These are phyloP conservation scores for Meiosimyza platycephala DNA, from an alignment of 2,888 invertebrate genomes.

Conservation along the genomic window DNA sequence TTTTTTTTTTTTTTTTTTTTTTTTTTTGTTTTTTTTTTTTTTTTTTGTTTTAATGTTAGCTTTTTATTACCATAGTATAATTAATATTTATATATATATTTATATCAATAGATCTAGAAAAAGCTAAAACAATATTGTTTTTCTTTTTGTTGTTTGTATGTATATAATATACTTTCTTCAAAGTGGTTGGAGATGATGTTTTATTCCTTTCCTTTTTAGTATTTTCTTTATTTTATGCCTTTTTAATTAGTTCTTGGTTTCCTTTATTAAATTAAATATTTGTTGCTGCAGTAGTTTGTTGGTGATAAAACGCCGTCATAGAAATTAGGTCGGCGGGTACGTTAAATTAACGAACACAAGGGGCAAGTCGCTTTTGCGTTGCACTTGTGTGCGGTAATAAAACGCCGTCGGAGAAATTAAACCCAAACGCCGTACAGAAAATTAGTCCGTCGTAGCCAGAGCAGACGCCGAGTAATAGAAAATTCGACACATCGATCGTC, in stretches of 20 bases:
- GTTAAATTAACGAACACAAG: no score
- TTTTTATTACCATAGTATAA: slow-evolving; percentile 51
- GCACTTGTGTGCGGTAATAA: no score
- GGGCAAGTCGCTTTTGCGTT: no score
- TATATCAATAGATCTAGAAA: slow-evolving; percentile 65
- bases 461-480: no score
- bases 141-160: slow-evolving; percentile 47
- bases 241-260: slow-evolving; percentile 40
- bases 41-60: slow-evolving; percentile 44
- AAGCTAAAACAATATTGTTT: slow-evolving; percentile 62
- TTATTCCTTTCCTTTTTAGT: slow-evolving; percentile 18
- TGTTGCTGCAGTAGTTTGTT: slow-evolving; percentile 41
- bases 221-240: slow-evolving; percentile 37
- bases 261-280: slow-evolving; percentile 42
- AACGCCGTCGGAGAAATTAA: no score
- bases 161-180: slow-evolving; percentile 42
- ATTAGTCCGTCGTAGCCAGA: no score
- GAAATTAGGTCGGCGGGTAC: no score
- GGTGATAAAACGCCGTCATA: no score
- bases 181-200: slow-evolving; percentile 36
- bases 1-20: no score
- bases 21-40: no score
- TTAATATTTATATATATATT: slow-evolving; percentile 48
- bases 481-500: no score
- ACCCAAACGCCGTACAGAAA: no score